Conservation (phyloP, 2,888 invertebrate species). For the Galerucella calmariensis region DNA sequence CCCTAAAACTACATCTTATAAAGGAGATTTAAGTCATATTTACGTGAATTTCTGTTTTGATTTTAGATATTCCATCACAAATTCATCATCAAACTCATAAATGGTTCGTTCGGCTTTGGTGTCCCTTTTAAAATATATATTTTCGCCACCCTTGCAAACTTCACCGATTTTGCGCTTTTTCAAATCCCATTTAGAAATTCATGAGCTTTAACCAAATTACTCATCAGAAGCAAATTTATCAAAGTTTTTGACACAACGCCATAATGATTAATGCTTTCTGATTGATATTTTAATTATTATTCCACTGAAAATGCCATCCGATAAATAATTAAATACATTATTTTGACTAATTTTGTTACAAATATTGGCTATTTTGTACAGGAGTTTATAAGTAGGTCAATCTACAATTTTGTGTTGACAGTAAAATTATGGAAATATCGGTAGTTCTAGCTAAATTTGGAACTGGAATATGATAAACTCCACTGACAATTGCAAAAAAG, state of each 20-base stretch:
- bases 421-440: too few relatives aligned
- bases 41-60: too few relatives aligned
- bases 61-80: too few relatives aligned
- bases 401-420: too few relatives aligned
- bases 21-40: too few relatives aligned
- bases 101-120: too few relatives aligned
- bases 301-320: neutral
- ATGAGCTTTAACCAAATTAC: constrained; percentile 11
- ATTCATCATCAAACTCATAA: too few relatives aligned
- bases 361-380: neutral
- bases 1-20: too few relatives aligned
- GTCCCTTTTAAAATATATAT: neutral
- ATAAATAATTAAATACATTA: neutral
- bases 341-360: neutral
- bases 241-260: constrained; percentile 10
- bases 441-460: too few relatives aligned
- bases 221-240: constrained; percentile 14
- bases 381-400: too few relatives aligned
- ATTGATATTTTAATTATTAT: constrained; percentile 7
- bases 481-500: too few relatives aligned
- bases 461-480: too few relatives aligned
- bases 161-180: neutral
- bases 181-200: neutral
- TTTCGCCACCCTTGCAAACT: neutral
- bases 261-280: constrained; percentile 2